phyloP scores from a whole-genome alignment of 1,140 invertebrate species.

The Ostrea denselamellosa region DNA sequence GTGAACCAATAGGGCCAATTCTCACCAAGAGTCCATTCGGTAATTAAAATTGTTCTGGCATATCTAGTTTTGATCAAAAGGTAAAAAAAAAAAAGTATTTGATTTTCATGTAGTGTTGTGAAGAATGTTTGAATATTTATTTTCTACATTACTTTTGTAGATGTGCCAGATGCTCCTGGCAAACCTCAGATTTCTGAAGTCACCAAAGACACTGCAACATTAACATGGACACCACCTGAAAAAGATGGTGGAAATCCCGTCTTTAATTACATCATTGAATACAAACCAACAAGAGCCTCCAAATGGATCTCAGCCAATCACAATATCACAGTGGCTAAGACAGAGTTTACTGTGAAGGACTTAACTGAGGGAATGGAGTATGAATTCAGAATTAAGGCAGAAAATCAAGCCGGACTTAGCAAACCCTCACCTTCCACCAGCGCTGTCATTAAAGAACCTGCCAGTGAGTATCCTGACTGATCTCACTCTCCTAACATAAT shows the following conservation, averaged over 20 bases:
- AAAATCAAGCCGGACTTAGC: constrained; percentile 96
- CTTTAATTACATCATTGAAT: constrained; percentile 97
- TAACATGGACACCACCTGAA: constrained; percentile 94
- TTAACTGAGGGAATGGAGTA: constrained; percentile 96
- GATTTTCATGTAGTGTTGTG: too few species aligned
- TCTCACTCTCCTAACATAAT: background rate
- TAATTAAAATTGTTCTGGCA: constrained; percentile 74
- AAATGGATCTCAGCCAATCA: constrained; percentile 72
- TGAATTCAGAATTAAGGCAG: constrained; percentile 96
- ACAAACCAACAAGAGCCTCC: constrained; percentile 89
- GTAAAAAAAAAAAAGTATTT: too few species aligned
- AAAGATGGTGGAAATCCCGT: constrained; percentile 95
- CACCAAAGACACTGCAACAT: constrained; percentile 91
- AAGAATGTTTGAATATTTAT: too few species aligned
- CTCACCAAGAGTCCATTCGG: constrained; percentile 95
- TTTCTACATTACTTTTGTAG: constrained; percentile 75
- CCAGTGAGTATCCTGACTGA: constrained; percentile 59
- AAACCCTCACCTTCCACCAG: constrained; percentile 84
- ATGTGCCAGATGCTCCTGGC: constrained; percentile 79
- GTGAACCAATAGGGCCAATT: constrained; percentile 91
- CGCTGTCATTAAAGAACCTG: constrained; percentile 86
- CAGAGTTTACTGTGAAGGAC: constrained; percentile 79
- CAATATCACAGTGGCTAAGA: constrained; percentile 85
- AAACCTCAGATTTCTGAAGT: constrained; percentile 91
- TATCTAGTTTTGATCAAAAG: too few species aligned